A percentile compares a stretch with the other conserved stretches of the same genome.
These are phyloP conservation scores for Chaetodon trifasciatus DNA, from an alignment of 2,797 vertebrate genomes.

Conservation along the genomic window DNA sequence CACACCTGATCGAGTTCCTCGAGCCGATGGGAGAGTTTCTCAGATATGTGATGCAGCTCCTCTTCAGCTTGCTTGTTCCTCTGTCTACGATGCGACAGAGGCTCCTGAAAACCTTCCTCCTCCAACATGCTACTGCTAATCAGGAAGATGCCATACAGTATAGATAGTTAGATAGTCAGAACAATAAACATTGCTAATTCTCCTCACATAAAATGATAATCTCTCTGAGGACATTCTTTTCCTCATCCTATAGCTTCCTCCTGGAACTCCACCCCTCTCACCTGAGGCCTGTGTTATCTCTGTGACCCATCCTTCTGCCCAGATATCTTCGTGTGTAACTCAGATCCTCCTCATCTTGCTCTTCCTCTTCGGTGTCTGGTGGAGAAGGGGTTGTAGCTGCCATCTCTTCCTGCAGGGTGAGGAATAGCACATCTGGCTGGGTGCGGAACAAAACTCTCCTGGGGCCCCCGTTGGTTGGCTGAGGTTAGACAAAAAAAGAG, in stretches of 20 bases:
- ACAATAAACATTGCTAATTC: not conserved
- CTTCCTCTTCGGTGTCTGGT: constrained; percentile 68
- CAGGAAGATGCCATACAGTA: not conserved
- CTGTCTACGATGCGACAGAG: constrained; percentile 76
- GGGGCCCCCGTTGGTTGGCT: constrained; percentile 71
- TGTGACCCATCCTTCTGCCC: constrained; percentile 24
- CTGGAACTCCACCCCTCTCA: constrained; percentile 28
- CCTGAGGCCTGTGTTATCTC: constrained; percentile 35
- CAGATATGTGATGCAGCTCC: constrained; percentile 89
- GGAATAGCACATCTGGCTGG: constrained; percentile 83
- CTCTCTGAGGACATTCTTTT: not conserved
- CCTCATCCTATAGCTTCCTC: not conserved
- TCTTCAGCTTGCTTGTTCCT: constrained; percentile 84
- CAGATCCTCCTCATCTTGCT: constrained; percentile 40
- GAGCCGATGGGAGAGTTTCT: constrained; percentile 89
- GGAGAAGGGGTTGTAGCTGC: constrained; percentile 41
- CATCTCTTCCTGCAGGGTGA: constrained; percentile 74
- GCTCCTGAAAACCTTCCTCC: constrained; percentile 60
- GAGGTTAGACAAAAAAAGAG: constrained; percentile 7
- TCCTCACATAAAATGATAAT: not conserved
- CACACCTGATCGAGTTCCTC: constrained; percentile 91
- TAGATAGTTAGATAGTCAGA: not conserved
- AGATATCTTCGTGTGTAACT: constrained; percentile 13
- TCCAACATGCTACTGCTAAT: constrained; percentile 35
- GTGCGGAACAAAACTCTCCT: constrained; percentile 85